These are phyloP conservation scores for Drosophila pseudotakahashii DNA, from an alignment of 2,888 invertebrate species.

Conservation along the genomic window DNA sequence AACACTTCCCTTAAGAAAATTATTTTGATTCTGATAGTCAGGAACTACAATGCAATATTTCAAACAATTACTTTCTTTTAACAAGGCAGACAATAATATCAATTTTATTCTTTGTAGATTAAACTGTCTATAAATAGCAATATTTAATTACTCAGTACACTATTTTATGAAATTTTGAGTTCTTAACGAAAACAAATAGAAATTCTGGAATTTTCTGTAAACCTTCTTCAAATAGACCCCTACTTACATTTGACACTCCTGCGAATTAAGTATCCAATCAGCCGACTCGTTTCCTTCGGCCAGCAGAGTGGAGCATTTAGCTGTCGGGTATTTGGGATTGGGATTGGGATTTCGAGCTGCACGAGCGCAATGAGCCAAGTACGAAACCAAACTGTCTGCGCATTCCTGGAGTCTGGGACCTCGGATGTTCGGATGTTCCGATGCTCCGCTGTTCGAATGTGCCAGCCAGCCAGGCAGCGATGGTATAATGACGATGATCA, in stretches of 20 bases:
- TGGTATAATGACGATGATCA: slow-evolving; percentile 21
- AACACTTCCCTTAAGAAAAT: background rate
- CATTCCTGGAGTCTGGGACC: slow-evolving; percentile 64
- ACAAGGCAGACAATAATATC: background rate
- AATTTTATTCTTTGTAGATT: background rate
- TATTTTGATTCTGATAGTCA: background rate
- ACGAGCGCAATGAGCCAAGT: slow-evolving; percentile 80
- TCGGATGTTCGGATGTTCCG: slow-evolving; percentile 9
- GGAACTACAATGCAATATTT: background rate
- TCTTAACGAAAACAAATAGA: no score
- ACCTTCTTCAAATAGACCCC: background rate
- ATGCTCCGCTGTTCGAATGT: slow-evolving; percentile 20
- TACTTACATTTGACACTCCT: slow-evolving; percentile 15
- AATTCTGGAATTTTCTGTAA: no score
- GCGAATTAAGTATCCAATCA: slow-evolving; percentile 8
- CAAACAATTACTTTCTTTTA: slow-evolving; percentile 1
- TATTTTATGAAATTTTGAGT: no score
- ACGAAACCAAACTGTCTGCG: slow-evolving; percentile 78
- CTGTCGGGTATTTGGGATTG: slow-evolving; percentile 30
- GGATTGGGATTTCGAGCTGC: slow-evolving; percentile 63
- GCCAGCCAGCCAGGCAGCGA: slow-evolving; percentile 58
- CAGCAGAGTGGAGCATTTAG: slow-evolving; percentile 33
- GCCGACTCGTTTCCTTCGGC: background rate
- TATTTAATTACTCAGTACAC: background rate
- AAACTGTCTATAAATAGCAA: background rate